Conservation (phyloP, 2,888 invertebrate genomes). For the Drosophila kanekoi region DNA sequence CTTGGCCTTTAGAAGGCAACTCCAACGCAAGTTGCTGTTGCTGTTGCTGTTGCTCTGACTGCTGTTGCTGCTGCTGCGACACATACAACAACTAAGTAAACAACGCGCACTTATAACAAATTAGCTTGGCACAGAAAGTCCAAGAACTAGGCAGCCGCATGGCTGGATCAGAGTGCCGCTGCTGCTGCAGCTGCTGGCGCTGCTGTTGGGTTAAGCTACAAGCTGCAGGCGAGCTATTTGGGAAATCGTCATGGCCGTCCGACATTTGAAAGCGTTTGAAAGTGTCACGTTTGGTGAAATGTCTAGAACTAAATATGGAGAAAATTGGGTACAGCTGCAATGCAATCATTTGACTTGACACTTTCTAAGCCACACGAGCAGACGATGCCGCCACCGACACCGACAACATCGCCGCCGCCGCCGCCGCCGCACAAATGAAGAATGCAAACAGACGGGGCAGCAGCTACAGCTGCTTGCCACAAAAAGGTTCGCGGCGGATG, state of each 20-base stretch:
- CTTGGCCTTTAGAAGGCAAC: slow-evolving; percentile 60
- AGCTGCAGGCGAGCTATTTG: slow-evolving; percentile 27
- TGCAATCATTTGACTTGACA: slow-evolving; percentile 77
- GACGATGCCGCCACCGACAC: slow-evolving; percentile 14
- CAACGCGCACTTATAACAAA: slow-evolving; percentile 65
- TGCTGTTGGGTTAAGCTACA: slow-evolving; percentile 25
- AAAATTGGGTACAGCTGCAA: slow-evolving; percentile 74
- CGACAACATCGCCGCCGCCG: neutral
- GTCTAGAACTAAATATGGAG: slow-evolving; percentile 79
- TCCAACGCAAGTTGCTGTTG: slow-evolving; percentile 56
- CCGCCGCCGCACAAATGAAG: slow-evolving; percentile 48
- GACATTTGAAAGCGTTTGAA: slow-evolving; percentile 75
- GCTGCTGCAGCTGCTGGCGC: slow-evolving; percentile 9
- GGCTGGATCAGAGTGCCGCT: slow-evolving; percentile 27
- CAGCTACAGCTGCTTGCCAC: slow-evolving; percentile 32
- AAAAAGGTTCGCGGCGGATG: slow-evolving; percentile 67
- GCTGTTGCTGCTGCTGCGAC: slow-evolving; percentile 54
- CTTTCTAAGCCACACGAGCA: slow-evolving; percentile 67
- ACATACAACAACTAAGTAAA: slow-evolving; percentile 61
- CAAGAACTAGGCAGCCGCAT: slow-evolving; percentile 40
- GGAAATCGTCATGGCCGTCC: slow-evolving; percentile 55
- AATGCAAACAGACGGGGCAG: slow-evolving; percentile 64
- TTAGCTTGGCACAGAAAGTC: slow-evolving; percentile 68
- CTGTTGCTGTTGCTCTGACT: slow-evolving; percentile 32
- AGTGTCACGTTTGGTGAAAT: slow-evolving; percentile 77